These are phyloP conservation scores for Tamandua tetradactyla DNA, from an alignment of 2,797 vertebrate genomes.

Conservation along the genomic window DNA sequence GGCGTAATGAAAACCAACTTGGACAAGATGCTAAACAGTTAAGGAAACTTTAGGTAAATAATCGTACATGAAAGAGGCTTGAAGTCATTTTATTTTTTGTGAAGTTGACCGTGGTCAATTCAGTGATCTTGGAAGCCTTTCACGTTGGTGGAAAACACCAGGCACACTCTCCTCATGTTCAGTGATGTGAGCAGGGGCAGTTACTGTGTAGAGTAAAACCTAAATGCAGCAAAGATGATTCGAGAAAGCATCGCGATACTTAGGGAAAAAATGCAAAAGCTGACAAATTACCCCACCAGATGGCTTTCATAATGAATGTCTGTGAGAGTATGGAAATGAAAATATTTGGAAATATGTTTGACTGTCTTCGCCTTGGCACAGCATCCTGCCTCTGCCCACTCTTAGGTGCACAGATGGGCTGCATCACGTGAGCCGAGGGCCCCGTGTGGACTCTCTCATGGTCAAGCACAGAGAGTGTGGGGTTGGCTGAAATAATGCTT, in stretches of 20 bases:
- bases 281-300: slow-evolving; percentile 93
- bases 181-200: no score
- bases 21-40: neutral
- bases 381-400: slow-evolving; percentile 91
- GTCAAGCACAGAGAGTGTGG: slow-evolving; percentile 92
- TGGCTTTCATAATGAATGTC: slow-evolving; percentile 93
- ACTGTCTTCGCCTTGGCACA: slow-evolving; percentile 92
- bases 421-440: slow-evolving; percentile 93
- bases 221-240: slow-evolving; percentile 84
- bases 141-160: neutral
- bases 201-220: neutral
- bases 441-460: slow-evolving; percentile 93
- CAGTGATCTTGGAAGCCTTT: neutral
- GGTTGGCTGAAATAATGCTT: slow-evolving; percentile 91
- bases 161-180: neutral
- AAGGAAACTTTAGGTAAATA: neutral
- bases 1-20: neutral
- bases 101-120: neutral
- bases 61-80: neutral
- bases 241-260: slow-evolving; percentile 92
- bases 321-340: slow-evolving; percentile 93
- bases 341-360: slow-evolving; percentile 96
- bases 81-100: neutral
- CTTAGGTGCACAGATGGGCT: slow-evolving; percentile 88
- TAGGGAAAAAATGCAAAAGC: slow-evolving; percentile 91